phyloP scores from a whole-genome alignment of 2,113 vertebrate genomes.

The Piprites chloris region DNA sequence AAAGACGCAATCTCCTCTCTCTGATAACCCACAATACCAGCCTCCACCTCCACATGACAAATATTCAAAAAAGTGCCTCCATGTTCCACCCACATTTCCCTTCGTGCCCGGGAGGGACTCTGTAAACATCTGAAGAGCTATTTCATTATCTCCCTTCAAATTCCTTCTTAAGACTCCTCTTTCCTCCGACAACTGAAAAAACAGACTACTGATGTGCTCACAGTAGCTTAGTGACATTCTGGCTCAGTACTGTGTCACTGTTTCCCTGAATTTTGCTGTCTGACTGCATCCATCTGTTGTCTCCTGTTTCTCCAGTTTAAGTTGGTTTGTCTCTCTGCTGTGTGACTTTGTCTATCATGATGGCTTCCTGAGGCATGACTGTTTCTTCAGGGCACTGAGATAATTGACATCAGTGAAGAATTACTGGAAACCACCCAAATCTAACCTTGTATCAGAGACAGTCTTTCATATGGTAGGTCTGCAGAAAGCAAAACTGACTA shows the following conservation, averaged over 20 bases:
- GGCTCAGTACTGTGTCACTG: neutral
- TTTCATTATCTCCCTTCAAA: constrained; percentile 1
- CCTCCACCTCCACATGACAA: neutral
- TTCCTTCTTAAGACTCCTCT: neutral
- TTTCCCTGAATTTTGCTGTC: neutral
- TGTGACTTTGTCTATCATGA: neutral
- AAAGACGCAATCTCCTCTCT: neutral
- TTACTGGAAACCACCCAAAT: neutral
- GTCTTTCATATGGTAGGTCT: neutral
- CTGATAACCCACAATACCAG: neutral
- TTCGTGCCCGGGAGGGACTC: constrained; percentile 21
- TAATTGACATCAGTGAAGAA: neutral
- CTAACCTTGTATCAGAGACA: neutral
- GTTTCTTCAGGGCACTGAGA: neutral
- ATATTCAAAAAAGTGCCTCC: constrained; percentile 33
- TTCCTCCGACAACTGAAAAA: neutral
- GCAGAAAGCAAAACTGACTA: neutral
- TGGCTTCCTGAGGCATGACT: neutral
- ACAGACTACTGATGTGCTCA: neutral
- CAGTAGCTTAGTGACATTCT: neutral
- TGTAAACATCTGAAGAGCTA: constrained; percentile 28
- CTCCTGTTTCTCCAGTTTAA: neutral
- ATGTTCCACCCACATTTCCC: constrained; percentile 17
- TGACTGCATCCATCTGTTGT: neutral
- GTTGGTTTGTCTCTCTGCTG: neutral